Percentiles rank a stretch among this genome's conserved stretches.
phyloP scores from a whole-genome alignment of 2,113 vertebrate species.

The Sebastes schlegelii region DNA sequence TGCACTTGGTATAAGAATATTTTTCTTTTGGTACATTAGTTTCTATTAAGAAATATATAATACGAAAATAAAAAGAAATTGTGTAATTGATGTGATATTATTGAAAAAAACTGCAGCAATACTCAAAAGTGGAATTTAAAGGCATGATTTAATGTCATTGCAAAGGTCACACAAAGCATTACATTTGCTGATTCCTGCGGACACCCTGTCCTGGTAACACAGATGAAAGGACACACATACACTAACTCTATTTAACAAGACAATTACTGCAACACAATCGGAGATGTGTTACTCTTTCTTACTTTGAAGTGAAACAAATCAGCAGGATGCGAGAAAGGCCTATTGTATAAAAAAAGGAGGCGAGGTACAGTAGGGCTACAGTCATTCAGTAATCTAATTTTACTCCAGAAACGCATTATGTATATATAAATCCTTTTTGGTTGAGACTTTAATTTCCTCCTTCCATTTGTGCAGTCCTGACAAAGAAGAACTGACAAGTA shows the following conservation, averaged over 20 bases:
- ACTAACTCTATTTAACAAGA: background rate
- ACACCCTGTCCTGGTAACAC: background rate
- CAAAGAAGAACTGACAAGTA: background rate
- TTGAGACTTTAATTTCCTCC: slow-evolving; percentile 2
- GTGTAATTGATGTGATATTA: background rate
- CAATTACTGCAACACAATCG: background rate
- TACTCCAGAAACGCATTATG: background rate
- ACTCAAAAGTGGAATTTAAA: background rate
- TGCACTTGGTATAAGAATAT: background rate
- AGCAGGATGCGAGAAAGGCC: slow-evolving; percentile 2
- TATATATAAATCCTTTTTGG: slow-evolving; percentile 12
- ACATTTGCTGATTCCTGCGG: background rate
- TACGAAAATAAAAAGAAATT: background rate
- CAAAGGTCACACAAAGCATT: background rate
- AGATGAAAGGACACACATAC: background rate
- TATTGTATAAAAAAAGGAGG: background rate
- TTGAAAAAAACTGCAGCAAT: background rate
- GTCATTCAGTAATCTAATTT: background rate
- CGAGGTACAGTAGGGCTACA: background rate
- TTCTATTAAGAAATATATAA: no score
- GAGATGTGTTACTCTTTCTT: background rate
- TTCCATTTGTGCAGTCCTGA: background rate
- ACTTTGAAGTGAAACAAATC: background rate
- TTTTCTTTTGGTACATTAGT: no score
- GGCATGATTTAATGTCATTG: background rate